Evolutionary conservation across 2,797 vertebrate species (phyloP), one percentile per base, ranked within the genome.

Genomic region (Pseudocheirus occidentalis): DNA sequence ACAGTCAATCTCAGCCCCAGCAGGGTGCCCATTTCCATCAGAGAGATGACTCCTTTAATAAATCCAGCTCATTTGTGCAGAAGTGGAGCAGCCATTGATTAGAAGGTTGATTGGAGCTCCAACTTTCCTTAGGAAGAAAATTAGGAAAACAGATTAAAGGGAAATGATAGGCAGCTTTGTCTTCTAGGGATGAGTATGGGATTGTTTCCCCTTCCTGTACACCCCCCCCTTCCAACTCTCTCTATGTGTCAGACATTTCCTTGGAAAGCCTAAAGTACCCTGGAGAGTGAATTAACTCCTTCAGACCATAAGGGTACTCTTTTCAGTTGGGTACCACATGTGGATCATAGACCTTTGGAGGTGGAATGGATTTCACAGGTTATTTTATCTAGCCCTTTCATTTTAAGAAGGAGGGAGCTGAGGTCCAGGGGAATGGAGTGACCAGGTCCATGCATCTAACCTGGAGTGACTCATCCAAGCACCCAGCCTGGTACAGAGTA

Each of bases 111-210:
- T 98, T 97, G 95, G 96, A 96, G 95, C 96, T 95, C 95, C 59
- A 95, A 92, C 93, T 98, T 97, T 96, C 95, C 96, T 97, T 97
- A 95, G 95, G 92, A 96, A 96, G 97, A 97, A 97, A 98, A 98
- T 98, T 97, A 98, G 96, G 96, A 96, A 96, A 97, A 96, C 97
- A 98, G 97, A 97, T 97, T 97, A 97, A 97, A 98, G 96, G 97
- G 96, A 97, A 97, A 96, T 97, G 97, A 97, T 91, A 94, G 96
- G 97, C 66, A 4, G 91, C 96, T 96, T 97, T 97, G 96, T 95
- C 94, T 96, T 96, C 96, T 59, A 58, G 92, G 90, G 95, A 94
- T 93, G 91, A 92, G 91, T 24, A 40, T 6, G 34, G 92, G 89
- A 89, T 28, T 58, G 91, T 93, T 55, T 1, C 12, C 18, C 57